A percentile compares a stretch with the other conserved stretches of the same genome.
phyloP scores from a whole-genome alignment of 2,797 vertebrate genomes.

The Notoglanidium macrostoma region DNA sequence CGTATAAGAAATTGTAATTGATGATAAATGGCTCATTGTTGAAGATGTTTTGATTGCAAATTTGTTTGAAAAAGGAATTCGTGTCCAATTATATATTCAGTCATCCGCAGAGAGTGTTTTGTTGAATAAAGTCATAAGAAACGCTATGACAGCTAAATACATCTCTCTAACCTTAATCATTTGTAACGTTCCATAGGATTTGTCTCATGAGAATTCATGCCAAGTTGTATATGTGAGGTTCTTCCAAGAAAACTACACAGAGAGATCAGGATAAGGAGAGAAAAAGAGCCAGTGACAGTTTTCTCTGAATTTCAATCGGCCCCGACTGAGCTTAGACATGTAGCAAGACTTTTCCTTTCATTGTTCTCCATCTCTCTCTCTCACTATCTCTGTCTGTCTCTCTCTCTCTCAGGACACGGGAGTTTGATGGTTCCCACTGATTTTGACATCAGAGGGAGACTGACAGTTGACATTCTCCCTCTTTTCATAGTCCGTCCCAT shows the following conservation, averaged over 20 bases:
- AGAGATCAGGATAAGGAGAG: conserved; percentile 30
- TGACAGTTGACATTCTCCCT: conserved; percentile 84
- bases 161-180: background rate
- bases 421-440: conserved; percentile 61
- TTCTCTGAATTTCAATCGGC: conserved; percentile 52
- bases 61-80: background rate
- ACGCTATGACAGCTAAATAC: background rate
- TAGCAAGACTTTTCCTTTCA: conserved; percentile 51
- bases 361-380: conserved; percentile 56
- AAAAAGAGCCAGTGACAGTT: conserved; percentile 37
- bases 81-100: background rate
- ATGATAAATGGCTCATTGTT: background rate
- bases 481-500: conserved; percentile 64
- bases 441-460: conserved; percentile 68
- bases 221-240: conserved; percentile 17
- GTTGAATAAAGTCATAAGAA: conserved; percentile 9
- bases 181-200: background rate
- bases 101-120: background rate
- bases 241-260: conserved; percentile 22
- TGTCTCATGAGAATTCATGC: conserved; percentile 9
- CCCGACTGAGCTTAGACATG: conserved; percentile 43
- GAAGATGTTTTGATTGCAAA: too few relatives aligned
- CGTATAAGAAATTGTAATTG: background rate
- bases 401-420: conserved; percentile 42
- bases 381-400: conserved; percentile 53